Evolutionary conservation across 2,888 invertebrate genomes (phyloP).

Genomic region (Dasysyrphus albostriatus): DNA sequence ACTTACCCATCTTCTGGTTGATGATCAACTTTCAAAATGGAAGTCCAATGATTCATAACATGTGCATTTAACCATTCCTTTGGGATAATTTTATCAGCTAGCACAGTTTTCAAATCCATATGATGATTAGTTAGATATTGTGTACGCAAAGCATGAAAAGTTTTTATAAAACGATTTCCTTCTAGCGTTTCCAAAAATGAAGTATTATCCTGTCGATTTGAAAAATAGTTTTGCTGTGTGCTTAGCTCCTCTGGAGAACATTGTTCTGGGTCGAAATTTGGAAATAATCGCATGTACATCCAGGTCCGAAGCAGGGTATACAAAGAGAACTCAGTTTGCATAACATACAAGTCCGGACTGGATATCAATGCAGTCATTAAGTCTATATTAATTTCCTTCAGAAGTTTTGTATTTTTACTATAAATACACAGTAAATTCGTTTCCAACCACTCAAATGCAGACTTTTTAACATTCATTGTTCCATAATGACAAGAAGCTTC

Average conservation of each 20-base stretch:
- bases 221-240: slow-evolving; percentile 80
- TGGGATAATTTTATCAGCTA: slow-evolving; percentile 89
- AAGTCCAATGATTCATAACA: slow-evolving; percentile 88
- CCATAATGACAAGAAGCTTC: slow-evolving; percentile 89
- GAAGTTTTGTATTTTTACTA: slow-evolving; percentile 85
- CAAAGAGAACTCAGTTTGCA: slow-evolving; percentile 91
- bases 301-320: slow-evolving; percentile 89
- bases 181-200: slow-evolving; percentile 86
- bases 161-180: slow-evolving; percentile 86
- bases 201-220: slow-evolving; percentile 81
- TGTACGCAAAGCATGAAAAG: slow-evolving; percentile 87
- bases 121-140: slow-evolving; percentile 89
- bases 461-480: slow-evolving; percentile 86
- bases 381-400: slow-evolving; percentile 87
- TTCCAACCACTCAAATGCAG: slow-evolving; percentile 89
- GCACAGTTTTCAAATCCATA: slow-evolving; percentile 88
- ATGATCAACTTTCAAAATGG: slow-evolving; percentile 88
- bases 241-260: slow-evolving; percentile 76
- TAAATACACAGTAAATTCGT: slow-evolving; percentile 88
- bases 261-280: slow-evolving; percentile 83
- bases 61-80: slow-evolving; percentile 87
- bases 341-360: slow-evolving; percentile 88
- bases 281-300: slow-evolving; percentile 86
- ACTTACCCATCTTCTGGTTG: slow-evolving; percentile 88
- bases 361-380: slow-evolving; percentile 87